Conservation (phyloP, 1,140 invertebrate species). For the Varroa destructor region DNA sequence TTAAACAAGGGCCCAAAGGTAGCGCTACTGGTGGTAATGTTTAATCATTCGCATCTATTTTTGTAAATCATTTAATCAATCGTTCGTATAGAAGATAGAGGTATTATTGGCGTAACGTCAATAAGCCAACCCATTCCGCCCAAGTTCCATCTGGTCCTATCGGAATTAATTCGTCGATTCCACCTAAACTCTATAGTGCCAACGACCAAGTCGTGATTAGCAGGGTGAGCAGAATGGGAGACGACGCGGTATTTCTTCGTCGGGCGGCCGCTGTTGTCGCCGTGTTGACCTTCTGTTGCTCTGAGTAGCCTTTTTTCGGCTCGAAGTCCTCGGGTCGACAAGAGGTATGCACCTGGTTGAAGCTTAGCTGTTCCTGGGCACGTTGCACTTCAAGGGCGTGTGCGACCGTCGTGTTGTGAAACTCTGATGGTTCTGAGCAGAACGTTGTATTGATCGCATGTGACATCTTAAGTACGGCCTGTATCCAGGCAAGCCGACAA, state of each 20-base stretch:
- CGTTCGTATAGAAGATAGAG: too few relatives aligned
- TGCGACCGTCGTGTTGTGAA: slow-evolving; percentile 17
- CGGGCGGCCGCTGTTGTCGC: not conserved
- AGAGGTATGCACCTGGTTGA: slow-evolving; percentile 18
- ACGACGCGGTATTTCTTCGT: not conserved
- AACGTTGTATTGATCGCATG: slow-evolving; percentile 18
- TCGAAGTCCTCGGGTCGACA: slow-evolving; percentile 25
- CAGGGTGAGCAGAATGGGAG: not conserved
- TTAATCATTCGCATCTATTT: too few relatives aligned
- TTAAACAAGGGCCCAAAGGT: too few relatives aligned
- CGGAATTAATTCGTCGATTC: too few relatives aligned
- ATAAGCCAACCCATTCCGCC: too few relatives aligned
- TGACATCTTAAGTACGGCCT: slow-evolving; percentile 13
- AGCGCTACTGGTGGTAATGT: too few relatives aligned
- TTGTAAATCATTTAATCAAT: too few relatives aligned
- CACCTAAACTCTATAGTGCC: slow-evolving; percentile 1
- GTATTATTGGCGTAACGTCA: too few relatives aligned
- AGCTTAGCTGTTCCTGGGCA: slow-evolving; percentile 16
- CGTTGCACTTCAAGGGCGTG: slow-evolving; percentile 19
- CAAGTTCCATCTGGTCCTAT: too few relatives aligned
- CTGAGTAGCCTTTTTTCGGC: slow-evolving; percentile 26
- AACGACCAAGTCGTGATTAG: not conserved
- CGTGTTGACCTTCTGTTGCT: slow-evolving; percentile 25
- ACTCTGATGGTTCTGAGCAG: slow-evolving; percentile 18
- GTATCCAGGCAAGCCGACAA: slow-evolving; percentile 31